Evolutionary conservation across 2,113 vertebrate species (phyloP).

Genomic region (Syngnathoides biaculeatus): DNA sequence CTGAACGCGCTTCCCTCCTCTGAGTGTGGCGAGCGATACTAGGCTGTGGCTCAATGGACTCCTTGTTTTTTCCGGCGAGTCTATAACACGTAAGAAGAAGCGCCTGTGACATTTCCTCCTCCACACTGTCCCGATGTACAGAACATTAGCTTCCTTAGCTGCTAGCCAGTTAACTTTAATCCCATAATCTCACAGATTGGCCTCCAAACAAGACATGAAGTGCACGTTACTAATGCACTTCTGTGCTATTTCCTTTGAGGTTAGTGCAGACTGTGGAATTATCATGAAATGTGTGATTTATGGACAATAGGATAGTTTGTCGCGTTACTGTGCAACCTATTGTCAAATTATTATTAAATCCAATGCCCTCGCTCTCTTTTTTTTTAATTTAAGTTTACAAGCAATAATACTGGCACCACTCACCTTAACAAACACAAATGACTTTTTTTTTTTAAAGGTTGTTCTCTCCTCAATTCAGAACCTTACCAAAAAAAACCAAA

Average conservation of each 20-base stretch:
- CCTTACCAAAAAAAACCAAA: too few species aligned
- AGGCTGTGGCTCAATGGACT: neutral
- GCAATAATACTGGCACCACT: neutral
- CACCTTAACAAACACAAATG: neutral
- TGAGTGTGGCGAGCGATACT: neutral
- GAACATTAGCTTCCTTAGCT: slow-evolving; percentile 33
- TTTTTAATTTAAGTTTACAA: neutral
- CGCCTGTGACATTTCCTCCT: slow-evolving; percentile 32
- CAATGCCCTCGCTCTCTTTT: too few species aligned
- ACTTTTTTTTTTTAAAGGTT: neutral
- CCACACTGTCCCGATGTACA: neutral
- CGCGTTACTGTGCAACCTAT: neutral
- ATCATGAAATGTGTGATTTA: neutral
- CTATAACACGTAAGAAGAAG: slow-evolving; percentile 52
- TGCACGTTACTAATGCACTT: neutral
- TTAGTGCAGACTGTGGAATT: neutral
- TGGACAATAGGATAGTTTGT: neutral
- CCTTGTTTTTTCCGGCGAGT: neutral
- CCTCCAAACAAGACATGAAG: neutral
- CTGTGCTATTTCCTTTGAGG: neutral
- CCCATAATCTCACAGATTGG: slow-evolving; percentile 60
- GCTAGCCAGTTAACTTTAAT: slow-evolving; percentile 59
- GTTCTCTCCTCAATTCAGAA: neutral
- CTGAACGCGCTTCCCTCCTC: neutral
- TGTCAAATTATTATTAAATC: neutral